Base-by-base conservation (phyloP, 2,888 invertebrate species). In the Aleiodes testaceus region DNA sequence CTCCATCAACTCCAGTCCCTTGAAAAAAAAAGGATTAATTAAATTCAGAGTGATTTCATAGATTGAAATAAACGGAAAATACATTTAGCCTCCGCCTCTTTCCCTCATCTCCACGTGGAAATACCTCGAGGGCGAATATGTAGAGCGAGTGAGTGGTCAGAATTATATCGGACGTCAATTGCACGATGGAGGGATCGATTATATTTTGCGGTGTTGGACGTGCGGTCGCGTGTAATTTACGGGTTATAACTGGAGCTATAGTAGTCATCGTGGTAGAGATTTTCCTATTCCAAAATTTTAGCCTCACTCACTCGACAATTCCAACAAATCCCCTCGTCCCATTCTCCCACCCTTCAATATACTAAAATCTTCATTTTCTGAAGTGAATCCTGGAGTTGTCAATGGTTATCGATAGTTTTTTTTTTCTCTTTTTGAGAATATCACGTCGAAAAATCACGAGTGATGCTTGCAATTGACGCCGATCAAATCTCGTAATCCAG, bases 221-320 rank as follows among this genome's bases (percentile, higher is more conserved):
- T 78, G 76, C 74, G 73, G 75, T 74, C 73, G 72, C 74, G 73
- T 73, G 78, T 80, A 80, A 82, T 82, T 82, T 82, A 82, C 82
- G 82, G 79, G 79, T 80, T 79, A 79, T 78, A 53, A 26, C 49
- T 26, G 12, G 14, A 14, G 47, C 47, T 22, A 59, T 59, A 44
- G 36, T 7, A 59, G 45, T 16, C 30, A 61, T 55, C 44, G 50
- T 45, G 26, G 12, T 12, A 11, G 55, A 36, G 18, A 55, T 68
- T 68, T 59, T 68, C 22, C 47, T 16, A 61, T 61, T 52, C 36
- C 30, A 16, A 12, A 36, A 44, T 18, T 59, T 42, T 59, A 30
- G 26, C 26, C 26, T 26, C 30, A 55, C 30, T 55, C 53, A 16
- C 30, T 55, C 30, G 53, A 30, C 22, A 55, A 30, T 16, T n/a